Conservation (phyloP, 2,888 invertebrate species). For the Plusia festucae region DNA sequence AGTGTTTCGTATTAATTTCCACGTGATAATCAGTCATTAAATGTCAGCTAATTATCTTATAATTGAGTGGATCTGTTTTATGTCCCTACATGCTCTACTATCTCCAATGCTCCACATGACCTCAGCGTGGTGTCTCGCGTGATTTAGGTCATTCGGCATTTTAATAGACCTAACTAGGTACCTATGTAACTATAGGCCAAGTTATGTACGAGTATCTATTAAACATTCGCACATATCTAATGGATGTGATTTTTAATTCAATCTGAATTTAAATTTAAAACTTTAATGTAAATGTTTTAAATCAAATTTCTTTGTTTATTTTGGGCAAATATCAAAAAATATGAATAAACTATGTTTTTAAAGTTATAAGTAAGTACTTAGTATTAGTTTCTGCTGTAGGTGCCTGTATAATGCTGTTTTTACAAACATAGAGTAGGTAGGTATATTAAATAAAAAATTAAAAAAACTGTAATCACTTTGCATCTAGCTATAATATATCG, state of each 20-base stretch:
- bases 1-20: constrained; percentile 11
- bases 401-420: no score
- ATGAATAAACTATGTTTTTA: background rate
- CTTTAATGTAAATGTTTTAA: background rate
- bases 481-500: no score
- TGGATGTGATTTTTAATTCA: no score
- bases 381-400: no score
- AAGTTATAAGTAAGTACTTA: no score
- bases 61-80: constrained; percentile 28
- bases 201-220: background rate
- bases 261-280: no score
- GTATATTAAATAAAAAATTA: no score
- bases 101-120: constrained; percentile 46
- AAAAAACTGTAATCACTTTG: no score
- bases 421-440: no score
- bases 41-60: constrained; percentile 36
- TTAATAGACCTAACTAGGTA: background rate
- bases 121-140: constrained; percentile 32
- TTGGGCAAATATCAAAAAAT: no score
- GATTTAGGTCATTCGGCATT: constrained; percentile 20
- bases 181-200: constrained; percentile 4
- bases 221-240: background rate
- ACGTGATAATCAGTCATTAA: constrained; percentile 26
- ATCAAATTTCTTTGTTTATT: no score
- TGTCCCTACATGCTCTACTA: constrained; percentile 30